Evolutionary conservation across 1,140 invertebrate genomes (phyloP), one percentile per base, ranked within the genome.

Genomic region (Lineus longissimus): DNA sequence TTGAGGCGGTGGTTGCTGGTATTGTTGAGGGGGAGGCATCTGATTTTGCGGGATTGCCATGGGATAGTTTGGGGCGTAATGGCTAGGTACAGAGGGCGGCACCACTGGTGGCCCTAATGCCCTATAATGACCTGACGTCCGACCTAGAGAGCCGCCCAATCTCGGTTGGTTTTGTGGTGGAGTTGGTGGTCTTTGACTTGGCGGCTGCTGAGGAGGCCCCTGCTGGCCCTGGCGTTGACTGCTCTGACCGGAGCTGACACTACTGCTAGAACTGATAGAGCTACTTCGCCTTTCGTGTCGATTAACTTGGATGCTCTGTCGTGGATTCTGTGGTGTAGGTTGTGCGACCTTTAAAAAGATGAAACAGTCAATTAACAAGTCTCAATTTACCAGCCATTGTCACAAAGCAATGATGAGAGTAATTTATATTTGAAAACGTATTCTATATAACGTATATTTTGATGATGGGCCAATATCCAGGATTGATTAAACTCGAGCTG

Each of bases 21-120:
- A 36, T 15, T 36, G 33, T 15, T 36, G 33, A 7, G 33, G 33
- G 4, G 33, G 33, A 36, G 33, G 33, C 33, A 36, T 36, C 47
- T 51, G 25, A n/a, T 51, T 27, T n/a, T 27, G 25, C 25, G n/a
- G 4, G 19, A 9, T 6, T 0, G 90, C 90, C 61, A 92, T 82
- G 2, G 93, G 92, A 84, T 94, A 95, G 83, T 95, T 95, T 23
- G 93, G 93, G 15, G 92, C 93, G 82, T 96, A 96, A 81, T 95
- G 93, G 73, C 91, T 93, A 2, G 94, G 94, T 57, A 97, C 84
- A 62, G 83, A 76, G 15, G 94, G 94, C 9, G 95, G 95, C 30
- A 94, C 93, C 17, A 98, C 93, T 41, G 92, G 93, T 11, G 94
- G 94, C 17, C 93, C 78, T 29, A 76, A 92, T 23, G 94, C 94